Conservation (phyloP, 2,797 vertebrate species). For the Neomorphus geoffroyi region DNA sequence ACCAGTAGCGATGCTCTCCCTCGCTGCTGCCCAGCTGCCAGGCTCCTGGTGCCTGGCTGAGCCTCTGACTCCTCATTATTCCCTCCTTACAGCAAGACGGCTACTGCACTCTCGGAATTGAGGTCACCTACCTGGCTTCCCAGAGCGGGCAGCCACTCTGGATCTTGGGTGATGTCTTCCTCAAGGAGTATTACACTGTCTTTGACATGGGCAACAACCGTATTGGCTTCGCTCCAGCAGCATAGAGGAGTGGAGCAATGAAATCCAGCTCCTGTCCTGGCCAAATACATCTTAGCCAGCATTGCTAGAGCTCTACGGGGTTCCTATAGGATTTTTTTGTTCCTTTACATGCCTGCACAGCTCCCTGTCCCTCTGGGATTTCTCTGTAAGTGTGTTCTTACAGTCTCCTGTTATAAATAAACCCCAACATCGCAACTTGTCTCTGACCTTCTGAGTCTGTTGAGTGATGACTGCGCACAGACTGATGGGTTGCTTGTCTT, state of each 20-base stretch:
- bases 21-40: background rate
- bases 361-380: background rate
- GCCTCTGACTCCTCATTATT: background rate
- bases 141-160: conserved; percentile 73
- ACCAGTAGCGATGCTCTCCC: too few species aligned
- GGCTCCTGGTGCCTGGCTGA: background rate
- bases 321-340: fast-evolving
- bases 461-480: background rate
- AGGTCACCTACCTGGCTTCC: conserved; percentile 78
- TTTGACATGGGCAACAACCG: conserved; percentile 76
- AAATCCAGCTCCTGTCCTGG: background rate
- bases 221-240: conserved; percentile 76
- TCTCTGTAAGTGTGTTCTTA: background rate
- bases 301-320: fast-evolving
- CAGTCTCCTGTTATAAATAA: background rate
- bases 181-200: conserved; percentile 81
- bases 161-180: conserved; percentile 84
- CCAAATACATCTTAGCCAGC: background rate
- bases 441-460: background rate
- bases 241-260: background rate
- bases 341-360: fast-evolving
- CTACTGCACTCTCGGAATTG: conserved; percentile 71
- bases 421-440: background rate
- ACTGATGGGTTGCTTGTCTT: background rate
- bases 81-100: conserved; percentile 18